Conservation (phyloP, 2,113 vertebrate species). For the Poecilia latipinna region DNA sequence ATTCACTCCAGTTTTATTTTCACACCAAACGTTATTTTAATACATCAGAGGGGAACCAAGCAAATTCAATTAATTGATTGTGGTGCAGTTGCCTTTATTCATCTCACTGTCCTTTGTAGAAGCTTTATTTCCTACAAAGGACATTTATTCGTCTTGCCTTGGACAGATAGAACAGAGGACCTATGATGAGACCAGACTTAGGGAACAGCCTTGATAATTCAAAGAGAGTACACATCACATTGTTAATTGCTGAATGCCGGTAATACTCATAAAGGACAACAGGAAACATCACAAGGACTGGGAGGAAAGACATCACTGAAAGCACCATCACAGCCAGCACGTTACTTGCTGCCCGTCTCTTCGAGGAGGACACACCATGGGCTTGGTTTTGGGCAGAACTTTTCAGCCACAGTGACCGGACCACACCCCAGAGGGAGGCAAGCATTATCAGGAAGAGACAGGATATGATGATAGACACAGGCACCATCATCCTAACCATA, state of each 20-base stretch:
- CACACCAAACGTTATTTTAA: not conserved
- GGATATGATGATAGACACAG: slow-evolving; percentile 37
- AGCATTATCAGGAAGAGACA: slow-evolving; percentile 61
- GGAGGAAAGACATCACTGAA: slow-evolving; percentile 13
- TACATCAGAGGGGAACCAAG: not conserved
- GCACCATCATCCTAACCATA: rapidly evolving
- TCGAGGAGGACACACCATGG: slow-evolving; percentile 12
- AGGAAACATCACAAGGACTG: slow-evolving; percentile 8
- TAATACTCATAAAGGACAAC: slow-evolving; percentile 3
- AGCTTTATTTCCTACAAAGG: not conserved
- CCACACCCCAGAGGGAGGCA: slow-evolving; percentile 41
- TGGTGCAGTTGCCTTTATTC: not conserved
- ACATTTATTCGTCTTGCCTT: slow-evolving; percentile 48
- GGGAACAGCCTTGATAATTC: slow-evolving; percentile 33
- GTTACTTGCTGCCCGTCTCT: slow-evolving; percentile 50
- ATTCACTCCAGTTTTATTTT: not conserved
- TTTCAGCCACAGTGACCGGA: slow-evolving; percentile 40
- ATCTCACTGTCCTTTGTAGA: not conserved
- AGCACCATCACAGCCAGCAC: slow-evolving; percentile 10
- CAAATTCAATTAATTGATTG: not conserved
- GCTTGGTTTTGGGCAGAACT: slow-evolving; percentile 39
- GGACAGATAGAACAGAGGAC: slow-evolving; percentile 65
- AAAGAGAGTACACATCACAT: not conserved
- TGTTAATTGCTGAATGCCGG: not conserved
- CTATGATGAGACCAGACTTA: slow-evolving; percentile 55